These are phyloP conservation scores for Emydocephalus ijimae DNA, from an alignment of 2,113 vertebrate species.

Conservation along the genomic window DNA sequence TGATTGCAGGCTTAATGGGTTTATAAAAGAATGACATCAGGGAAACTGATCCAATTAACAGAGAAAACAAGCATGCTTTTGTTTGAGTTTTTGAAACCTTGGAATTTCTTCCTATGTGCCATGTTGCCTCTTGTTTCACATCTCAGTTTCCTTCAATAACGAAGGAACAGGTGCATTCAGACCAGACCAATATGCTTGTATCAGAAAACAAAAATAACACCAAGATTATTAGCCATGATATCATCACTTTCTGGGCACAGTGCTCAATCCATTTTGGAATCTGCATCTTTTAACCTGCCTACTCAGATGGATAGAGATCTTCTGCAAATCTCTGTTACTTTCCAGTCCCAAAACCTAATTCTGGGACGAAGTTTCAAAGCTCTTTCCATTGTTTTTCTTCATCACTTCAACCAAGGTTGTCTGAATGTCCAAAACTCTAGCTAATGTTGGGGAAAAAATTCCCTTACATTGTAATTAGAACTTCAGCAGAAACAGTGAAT, in stretches of 20 bases:
- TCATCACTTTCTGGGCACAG: neutral
- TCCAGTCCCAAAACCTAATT: neutral
- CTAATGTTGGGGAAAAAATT: neutral
- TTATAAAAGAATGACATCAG: slow-evolving; percentile 29
- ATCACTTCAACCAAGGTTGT: neutral
- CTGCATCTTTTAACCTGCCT: neutral
- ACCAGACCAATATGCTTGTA: neutral
- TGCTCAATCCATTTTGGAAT: neutral
- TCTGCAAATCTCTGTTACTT: neutral
- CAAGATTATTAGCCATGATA: neutral
- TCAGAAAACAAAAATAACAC: neutral
- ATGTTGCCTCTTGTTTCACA: neutral
- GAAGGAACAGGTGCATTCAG: neutral
- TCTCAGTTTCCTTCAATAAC: neutral
- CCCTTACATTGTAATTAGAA: neutral
- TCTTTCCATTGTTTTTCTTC: neutral
- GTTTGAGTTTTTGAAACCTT: neutral
- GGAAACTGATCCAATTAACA: slow-evolving; percentile 32
- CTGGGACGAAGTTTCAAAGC: neutral
- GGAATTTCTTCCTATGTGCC: neutral
- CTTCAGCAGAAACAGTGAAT: neutral
- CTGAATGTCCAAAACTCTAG: neutral
- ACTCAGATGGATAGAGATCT: neutral
- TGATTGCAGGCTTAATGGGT: slow-evolving; percentile 20
- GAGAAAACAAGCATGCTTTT: slow-evolving; percentile 14